Conservation (phyloP, 2,888 invertebrate genomes). For the Entomobrya proxima region DNA sequence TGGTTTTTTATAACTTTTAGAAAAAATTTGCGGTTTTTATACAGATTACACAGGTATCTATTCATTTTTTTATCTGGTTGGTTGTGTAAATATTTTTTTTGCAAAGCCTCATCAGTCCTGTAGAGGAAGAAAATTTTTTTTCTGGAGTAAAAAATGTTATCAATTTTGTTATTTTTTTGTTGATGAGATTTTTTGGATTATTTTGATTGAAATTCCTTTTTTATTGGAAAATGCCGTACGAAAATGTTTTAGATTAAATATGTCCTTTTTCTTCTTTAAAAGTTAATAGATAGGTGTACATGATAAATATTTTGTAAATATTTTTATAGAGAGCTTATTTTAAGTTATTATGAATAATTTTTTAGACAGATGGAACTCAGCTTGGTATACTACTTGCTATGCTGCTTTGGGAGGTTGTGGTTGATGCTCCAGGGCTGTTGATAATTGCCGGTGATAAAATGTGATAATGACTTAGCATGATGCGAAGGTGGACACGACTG, state of each 20-base stretch:
- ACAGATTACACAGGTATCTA: too few relatives aligned
- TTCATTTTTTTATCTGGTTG: too few relatives aligned
- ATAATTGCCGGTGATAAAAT: not conserved
- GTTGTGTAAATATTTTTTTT: too few relatives aligned
- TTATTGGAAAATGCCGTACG: not conserved
- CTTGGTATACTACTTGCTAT: not conserved
- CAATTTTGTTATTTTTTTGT: too few relatives aligned
- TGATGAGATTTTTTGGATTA: not conserved
- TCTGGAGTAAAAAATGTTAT: too few relatives aligned
- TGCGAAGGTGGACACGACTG: constrained; percentile 38
- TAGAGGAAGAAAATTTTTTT: too few relatives aligned
- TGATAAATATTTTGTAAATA: too few relatives aligned
- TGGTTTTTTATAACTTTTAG: too few relatives aligned
- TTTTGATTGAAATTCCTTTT: not conserved
- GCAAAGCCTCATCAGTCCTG: too few relatives aligned
- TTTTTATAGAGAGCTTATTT: too few relatives aligned
- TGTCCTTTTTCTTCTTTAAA: constrained; percentile 7
- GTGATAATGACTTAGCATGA: constrained; percentile 16
- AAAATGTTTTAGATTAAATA: constrained; percentile 7
- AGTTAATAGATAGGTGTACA: too few relatives aligned
- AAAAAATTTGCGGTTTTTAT: too few relatives aligned
- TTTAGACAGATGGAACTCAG: not conserved
- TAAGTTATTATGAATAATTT: constrained; percentile 1
- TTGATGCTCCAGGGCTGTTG: not conserved
- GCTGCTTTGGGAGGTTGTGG: constrained; percentile 33